These are phyloP conservation scores for Volucella zonaria DNA, from an alignment of 2,888 invertebrate species.

Conservation along the genomic window DNA sequence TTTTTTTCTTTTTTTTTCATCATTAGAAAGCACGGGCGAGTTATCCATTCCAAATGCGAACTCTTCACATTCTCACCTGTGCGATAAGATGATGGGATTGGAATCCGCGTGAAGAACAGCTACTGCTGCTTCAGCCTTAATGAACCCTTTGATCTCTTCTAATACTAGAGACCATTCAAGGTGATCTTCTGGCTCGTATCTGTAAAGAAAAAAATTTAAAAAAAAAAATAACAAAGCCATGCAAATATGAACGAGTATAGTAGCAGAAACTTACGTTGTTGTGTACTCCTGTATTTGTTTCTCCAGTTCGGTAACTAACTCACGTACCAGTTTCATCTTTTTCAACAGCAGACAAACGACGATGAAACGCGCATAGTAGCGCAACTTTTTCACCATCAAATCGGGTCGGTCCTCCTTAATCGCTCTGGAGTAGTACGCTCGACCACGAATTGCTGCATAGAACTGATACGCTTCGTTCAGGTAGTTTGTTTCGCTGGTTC, in stretches of 20 bases:
- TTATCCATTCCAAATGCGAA: slow-evolving; percentile 69
- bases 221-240: too few relatives aligned
- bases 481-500: slow-evolving; percentile 98
- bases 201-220: slow-evolving; percentile 65
- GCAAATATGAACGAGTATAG: not conserved
- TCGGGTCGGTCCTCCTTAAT: slow-evolving; percentile 96
- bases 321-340: slow-evolving; percentile 95
- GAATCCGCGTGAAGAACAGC: slow-evolving; percentile 94
- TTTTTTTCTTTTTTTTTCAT: slow-evolving; percentile 66
- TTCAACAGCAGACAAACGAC: slow-evolving; percentile 96
- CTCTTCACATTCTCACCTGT: slow-evolving; percentile 85
- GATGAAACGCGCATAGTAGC: slow-evolving; percentile 97
- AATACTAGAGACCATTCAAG: slow-evolving; percentile 97
- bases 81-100: slow-evolving; percentile 92
- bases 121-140: slow-evolving; percentile 95
- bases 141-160: slow-evolving; percentile 96
- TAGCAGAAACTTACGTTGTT: slow-evolving; percentile 84
- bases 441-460: slow-evolving; percentile 96
- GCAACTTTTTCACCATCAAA: slow-evolving; percentile 97
- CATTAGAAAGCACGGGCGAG: slow-evolving; percentile 83
- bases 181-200: slow-evolving; percentile 97
- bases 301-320: slow-evolving; percentile 95
- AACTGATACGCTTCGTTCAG: slow-evolving; percentile 98
- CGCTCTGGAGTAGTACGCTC: slow-evolving; percentile 96
- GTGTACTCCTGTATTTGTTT: slow-evolving; percentile 97